Base-by-base conservation (phyloP, 2,797 vertebrate genomes). In the Scleropages formosus region DNA sequence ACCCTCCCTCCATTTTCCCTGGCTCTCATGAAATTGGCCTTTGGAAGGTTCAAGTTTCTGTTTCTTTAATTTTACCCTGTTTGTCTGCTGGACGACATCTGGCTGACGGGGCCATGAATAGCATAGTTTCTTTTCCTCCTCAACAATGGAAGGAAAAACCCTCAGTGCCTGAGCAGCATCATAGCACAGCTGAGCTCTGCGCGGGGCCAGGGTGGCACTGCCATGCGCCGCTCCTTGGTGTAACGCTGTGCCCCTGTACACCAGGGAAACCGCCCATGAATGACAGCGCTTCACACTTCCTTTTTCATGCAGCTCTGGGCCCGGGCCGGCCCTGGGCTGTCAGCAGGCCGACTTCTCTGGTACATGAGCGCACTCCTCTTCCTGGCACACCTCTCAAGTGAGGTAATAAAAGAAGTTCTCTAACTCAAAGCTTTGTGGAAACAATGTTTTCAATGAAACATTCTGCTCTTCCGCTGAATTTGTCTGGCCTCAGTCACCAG, bases 61-160 rank as follows among this genome's bases (percentile, higher is more conserved):
- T 72, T 72, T 59, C 69, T 24, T 26, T 15, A 58, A 69, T 58
- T 27, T 58, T 24, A 44, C 53, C 27, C 4, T 58, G 69, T 46
- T 58, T 59, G 69, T 72, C 69, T 27, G 51, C 39, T 16, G 24
- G 13, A 18, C 44, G 51, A 72, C n/a, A 44, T 72, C 26, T 58
- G 18, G 4, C 11, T 59, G 15, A 8, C 16, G 9, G 59, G 53
- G 69, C 69, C 59, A 53, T 39, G 59, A 59, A 72, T 72, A 58
- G 16, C 51, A 24, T 3, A 15, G 15, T 58, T 71, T 70, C 49
- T 71, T 16, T 26, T 51, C 4, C 69, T 20, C 53, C 18, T 18
- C 26, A 58, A 72, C 69, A 72, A 72, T 72, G 18, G 22, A 53
- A 72, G 69, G 69, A 72, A 72, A 59, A n/a, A 26, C 69, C 69